phyloP scores from a whole-genome alignment of 2,888 invertebrate species.

The Pimpla rufipes region DNA sequence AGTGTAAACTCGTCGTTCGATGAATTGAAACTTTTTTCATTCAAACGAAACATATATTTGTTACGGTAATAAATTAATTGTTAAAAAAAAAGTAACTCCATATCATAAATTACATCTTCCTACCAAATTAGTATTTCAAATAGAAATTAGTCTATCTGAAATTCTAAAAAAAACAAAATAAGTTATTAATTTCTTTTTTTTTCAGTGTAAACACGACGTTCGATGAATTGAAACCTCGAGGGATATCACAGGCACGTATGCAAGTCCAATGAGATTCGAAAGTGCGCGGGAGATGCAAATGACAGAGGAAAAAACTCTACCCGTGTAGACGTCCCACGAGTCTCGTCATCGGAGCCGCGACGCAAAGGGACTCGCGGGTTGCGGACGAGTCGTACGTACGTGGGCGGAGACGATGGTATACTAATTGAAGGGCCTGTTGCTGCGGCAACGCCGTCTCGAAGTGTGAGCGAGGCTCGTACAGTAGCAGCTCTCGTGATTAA shows the following conservation, averaged over 20 bases:
- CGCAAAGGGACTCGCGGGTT: constrained; percentile 24
- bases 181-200: no score
- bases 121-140: no score
- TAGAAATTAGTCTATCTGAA: no score
- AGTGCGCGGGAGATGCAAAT: constrained; percentile 38
- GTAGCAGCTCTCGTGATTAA: constrained; percentile 72
- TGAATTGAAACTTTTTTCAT: no score
- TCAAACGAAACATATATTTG: no score
- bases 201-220: no score
- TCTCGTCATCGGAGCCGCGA: constrained; percentile 48
- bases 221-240: not conserved
- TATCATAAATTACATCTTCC: no score
- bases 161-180: no score
- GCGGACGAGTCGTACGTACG: constrained; percentile 60
- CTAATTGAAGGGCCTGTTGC: constrained; percentile 84
- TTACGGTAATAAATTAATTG: no score
- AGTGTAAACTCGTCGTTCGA: no score
- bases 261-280: constrained; percentile 31
- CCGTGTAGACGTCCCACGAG: constrained; percentile 30
- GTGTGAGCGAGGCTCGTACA: constrained; percentile 80
- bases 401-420: constrained; percentile 75
- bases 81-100: no score
- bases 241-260: not conserved
- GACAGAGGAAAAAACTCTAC: not conserved
- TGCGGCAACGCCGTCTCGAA: constrained; percentile 66